Evolutionary conservation across 2,797 vertebrate genomes (phyloP).

Genomic region (Synaphobranchus kaupii): DNA sequence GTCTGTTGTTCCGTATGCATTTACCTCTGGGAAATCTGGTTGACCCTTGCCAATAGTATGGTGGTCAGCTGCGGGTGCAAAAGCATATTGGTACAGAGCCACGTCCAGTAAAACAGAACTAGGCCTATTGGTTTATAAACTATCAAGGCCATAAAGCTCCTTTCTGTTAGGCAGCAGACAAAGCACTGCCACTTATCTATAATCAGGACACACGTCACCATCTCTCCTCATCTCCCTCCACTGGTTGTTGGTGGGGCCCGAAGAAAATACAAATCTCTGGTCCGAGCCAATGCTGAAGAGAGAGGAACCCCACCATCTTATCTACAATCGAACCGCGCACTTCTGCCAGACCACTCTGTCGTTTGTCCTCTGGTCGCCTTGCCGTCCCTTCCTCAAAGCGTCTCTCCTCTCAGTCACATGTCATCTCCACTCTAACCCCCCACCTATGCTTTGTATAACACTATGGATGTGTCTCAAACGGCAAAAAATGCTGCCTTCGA

Average conservation of each 20-base stretch:
- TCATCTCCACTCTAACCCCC: not conserved
- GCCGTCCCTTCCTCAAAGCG: not conserved
- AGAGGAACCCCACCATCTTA: not conserved
- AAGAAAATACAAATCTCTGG: not conserved
- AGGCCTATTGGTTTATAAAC: not conserved
- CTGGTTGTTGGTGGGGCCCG: not conserved
- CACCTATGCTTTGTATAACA: not conserved
- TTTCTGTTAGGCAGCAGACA: not conserved
- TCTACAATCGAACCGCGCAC: not conserved
- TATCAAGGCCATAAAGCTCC: no score
- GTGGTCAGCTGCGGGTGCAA: not conserved
- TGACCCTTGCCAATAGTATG: not conserved
- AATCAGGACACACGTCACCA: not conserved
- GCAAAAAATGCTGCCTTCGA: no score
- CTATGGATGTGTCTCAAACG: no score
- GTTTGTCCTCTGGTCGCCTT: not conserved
- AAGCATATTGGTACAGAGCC: not conserved
- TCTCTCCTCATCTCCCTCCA: not conserved
- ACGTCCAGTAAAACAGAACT: not conserved
- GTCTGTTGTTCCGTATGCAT: no score
- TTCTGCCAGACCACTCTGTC: no score
- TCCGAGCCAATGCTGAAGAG: no score
- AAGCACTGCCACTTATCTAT: not conserved
- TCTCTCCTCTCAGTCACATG: no score
- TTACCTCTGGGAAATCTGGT: no score